Evolutionary conservation across 92 coral and sea anemone species (phyloP).

Genomic region (Palythoa heliodiscus): DNA sequence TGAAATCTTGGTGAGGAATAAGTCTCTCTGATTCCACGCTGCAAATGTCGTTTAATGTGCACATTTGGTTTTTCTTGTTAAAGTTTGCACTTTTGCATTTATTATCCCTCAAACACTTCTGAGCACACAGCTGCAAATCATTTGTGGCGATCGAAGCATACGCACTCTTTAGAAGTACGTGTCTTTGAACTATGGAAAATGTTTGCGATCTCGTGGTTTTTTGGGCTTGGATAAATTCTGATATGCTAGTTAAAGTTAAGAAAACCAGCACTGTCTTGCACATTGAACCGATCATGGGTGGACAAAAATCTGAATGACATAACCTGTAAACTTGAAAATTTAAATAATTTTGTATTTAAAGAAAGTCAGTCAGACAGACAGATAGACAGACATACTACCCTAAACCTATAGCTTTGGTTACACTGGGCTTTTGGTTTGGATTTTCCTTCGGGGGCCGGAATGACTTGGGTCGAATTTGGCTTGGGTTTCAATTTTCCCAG

Average conservation of each 20-base stretch:
- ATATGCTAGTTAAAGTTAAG: neutral
- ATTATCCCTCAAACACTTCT: neutral
- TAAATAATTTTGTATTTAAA: too few species aligned
- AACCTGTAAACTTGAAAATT: neutral
- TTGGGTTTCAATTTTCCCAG: too few species aligned
- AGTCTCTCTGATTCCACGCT: neutral
- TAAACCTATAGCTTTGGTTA: too few species aligned
- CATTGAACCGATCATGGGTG: neutral
- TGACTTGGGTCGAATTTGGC: too few species aligned
- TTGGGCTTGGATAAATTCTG: neutral
- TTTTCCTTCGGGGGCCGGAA: too few species aligned
- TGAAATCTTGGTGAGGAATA: neutral
- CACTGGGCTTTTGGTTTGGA: too few species aligned
- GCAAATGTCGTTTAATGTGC: neutral
- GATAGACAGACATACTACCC: too few species aligned
- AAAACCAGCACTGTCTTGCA: neutral
- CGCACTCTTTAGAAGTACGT: neutral
- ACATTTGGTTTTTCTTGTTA: neutral
- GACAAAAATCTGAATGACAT: neutral
- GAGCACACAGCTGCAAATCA: slow-evolving; percentile 14
- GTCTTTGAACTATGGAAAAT: neutral
- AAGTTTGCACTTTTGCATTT: slow-evolving; percentile 32
- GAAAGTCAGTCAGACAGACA: too few species aligned
- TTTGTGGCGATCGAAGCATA: neutral
- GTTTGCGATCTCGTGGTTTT: neutral